Conservation (phyloP, 1,140 invertebrate species). For the Anthonomus grandis region DNA sequence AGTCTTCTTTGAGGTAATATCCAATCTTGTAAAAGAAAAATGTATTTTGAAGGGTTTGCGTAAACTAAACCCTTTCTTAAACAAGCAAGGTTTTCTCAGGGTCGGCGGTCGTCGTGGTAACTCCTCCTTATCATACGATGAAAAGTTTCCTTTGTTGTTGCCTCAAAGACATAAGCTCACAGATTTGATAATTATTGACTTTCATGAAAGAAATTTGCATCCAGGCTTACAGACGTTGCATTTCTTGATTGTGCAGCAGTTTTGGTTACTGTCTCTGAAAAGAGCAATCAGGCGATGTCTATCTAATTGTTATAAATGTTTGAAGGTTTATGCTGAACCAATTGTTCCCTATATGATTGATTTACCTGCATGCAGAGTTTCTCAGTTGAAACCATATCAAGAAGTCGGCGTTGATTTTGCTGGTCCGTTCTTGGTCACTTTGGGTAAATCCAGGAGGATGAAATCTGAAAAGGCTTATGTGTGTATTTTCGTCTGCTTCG, state of each 20-base stretch:
- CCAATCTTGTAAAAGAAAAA: too few species aligned
- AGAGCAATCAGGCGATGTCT: background rate
- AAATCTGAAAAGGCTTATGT: constrained; percentile 40
- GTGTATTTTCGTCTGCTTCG: constrained; percentile 41
- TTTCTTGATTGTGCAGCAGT: constrained; percentile 8
- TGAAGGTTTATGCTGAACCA: too few species aligned
- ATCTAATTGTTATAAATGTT: too few species aligned
- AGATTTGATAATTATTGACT: constrained; percentile 1
- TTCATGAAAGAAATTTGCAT: constrained; percentile 6
- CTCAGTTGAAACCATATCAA: constrained; percentile 7
- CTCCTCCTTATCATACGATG: background rate
- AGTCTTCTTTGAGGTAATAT: too few species aligned
- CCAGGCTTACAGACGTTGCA: constrained; percentile 6
- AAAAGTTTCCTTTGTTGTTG: constrained; percentile 10
- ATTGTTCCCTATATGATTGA: too few species aligned
- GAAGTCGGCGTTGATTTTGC: constrained; percentile 7
- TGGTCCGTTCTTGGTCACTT: constrained; percentile 7
- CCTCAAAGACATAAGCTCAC: constrained; percentile 8
- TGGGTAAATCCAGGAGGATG: constrained; percentile 6
- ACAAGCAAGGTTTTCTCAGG: background rate
- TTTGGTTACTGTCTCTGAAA: constrained; percentile 9
- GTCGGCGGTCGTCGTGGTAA: background rate
- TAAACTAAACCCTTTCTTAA: too few species aligned
- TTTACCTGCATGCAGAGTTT: constrained; percentile 3
- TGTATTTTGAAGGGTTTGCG: too few species aligned